These are phyloP conservation scores for Channa maculata DNA, from an alignment of 2,113 vertebrate genomes.

Conservation along the genomic window DNA sequence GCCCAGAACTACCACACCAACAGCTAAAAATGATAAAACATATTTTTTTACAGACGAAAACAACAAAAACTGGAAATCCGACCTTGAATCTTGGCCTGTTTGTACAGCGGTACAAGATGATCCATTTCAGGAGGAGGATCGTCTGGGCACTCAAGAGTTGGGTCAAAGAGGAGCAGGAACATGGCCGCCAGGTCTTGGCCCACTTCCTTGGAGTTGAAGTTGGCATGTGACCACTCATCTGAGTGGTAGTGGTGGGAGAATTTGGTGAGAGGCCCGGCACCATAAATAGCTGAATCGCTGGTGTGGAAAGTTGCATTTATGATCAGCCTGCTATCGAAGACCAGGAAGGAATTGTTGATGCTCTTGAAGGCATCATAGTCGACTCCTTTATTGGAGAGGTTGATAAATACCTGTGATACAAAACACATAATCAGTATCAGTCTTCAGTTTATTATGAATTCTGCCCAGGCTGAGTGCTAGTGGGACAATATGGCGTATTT, in stretches of 20 bases:
- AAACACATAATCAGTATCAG: too few relatives aligned
- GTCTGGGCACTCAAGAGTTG: slow-evolving; percentile 68
- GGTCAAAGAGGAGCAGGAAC: slow-evolving; percentile 88
- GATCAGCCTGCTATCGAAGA: slow-evolving; percentile 90
- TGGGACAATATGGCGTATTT: too few relatives aligned
- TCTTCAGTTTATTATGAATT: too few relatives aligned
- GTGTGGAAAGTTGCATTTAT: slow-evolving; percentile 87
- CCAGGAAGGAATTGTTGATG: slow-evolving; percentile 87
- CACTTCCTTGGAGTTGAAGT: slow-evolving; percentile 91
- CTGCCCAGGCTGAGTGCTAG: too few relatives aligned
- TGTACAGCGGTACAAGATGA: slow-evolving; percentile 86
- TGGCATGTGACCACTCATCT: slow-evolving; percentile 85
- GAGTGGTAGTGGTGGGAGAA: slow-evolving; percentile 87
- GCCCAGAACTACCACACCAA: too few relatives aligned
- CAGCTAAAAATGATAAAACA: too few relatives aligned
- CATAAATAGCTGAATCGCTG: slow-evolving; percentile 85
- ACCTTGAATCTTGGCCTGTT: slow-evolving; percentile 89
- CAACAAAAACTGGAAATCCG: not conserved
- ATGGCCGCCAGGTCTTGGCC: slow-evolving; percentile 88
- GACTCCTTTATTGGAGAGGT: slow-evolving; percentile 85
- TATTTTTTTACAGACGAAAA: not conserved
- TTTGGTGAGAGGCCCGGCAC: slow-evolving; percentile 92
- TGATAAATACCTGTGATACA: slow-evolving; percentile 87
- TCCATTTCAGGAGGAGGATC: slow-evolving; percentile 68
- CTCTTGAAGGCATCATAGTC: slow-evolving; percentile 88